Base-by-base conservation (phyloP, 2,113 vertebrate species). In the Ellobius talpinus region DNA sequence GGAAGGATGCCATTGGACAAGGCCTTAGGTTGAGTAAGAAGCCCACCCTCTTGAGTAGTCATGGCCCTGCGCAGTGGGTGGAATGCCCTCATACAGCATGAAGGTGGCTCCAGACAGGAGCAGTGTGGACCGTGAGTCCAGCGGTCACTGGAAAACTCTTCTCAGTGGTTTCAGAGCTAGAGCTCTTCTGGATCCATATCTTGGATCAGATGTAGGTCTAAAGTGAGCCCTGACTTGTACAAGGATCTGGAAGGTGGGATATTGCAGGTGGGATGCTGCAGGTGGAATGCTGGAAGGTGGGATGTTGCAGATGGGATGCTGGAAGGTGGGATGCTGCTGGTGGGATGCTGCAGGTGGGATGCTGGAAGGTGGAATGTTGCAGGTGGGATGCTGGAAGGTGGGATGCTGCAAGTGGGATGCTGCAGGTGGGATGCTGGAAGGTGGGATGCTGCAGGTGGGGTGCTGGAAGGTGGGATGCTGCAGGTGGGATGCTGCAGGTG, bases 111-210 rank as follows among this genome's bases (percentile, higher is more conserved):
- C 65, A 47, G 29, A 39, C 21, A 26, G 68, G 29, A 2, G 33
- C 39, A 33, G 31, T 11, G 13, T 11, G 17, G 10, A 8, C 24
- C 12, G 12, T 36, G 39, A 42, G 24, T 0, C 29, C 42, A n/a
- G 19, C 55, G 6, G 0, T 14, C 36, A 19, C 7, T 4, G 31
- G 4, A 26, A 10, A 0, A 2, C 12, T 0, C 2, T 1, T 11
- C 58, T 31, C 42, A 0, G 9, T 1, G 2, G 1, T 52, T 31
- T 45, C 7, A 33, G 61, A 8, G 12, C 39, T 1, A 1, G 47
- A 0, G 0, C 23, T 12, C 6, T 31, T 45, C 36, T 29, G 58
- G 13, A 52, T 31, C 36, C 24, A 36, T 26, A 17, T 7, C 29
- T 70, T 10, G 7, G 50, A 50, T 47, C 33, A 61, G 13, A 0